Evolutionary conservation across 1,140 invertebrate species (phyloP).

Genomic region (Ooceraea biroi): DNA sequence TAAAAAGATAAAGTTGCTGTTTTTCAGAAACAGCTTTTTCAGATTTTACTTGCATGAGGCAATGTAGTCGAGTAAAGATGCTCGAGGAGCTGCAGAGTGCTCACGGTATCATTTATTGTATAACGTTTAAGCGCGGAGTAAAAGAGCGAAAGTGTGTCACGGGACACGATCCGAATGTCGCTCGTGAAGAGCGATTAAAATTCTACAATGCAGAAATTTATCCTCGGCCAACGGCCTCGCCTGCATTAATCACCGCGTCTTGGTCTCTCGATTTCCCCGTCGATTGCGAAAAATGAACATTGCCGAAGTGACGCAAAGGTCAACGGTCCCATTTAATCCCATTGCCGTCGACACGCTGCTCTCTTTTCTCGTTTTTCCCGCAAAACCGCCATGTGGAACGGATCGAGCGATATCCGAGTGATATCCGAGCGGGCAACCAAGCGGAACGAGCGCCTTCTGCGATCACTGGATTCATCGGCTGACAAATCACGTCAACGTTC

Average conservation of each 20-base stretch:
- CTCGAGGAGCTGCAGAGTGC: neutral
- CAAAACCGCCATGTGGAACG: conserved; percentile 4
- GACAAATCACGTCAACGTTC: conserved; percentile 39
- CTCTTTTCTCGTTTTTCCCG: neutral
- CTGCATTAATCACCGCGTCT: conserved; percentile 25
- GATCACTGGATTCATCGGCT: conserved; percentile 45
- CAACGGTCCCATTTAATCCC: conserved; percentile 18
- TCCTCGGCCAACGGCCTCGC: conserved; percentile 33
- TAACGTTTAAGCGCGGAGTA: neutral
- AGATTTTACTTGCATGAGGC: conserved; percentile 15
- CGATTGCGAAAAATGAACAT: conserved; percentile 16
- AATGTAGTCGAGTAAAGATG: neutral
- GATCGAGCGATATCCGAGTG: conserved; percentile 6
- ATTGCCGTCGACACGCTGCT: neutral
- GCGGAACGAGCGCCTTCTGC: conserved; percentile 42
- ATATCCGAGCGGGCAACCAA: conserved; percentile 23
- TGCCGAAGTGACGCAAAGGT: conserved; percentile 11
- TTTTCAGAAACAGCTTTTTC: neutral
- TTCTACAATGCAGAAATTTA: neutral
- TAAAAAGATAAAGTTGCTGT: conserved; percentile 13
- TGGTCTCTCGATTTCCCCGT: conserved; percentile 26
- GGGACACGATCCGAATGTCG: neutral
- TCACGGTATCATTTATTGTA: conserved; percentile 17
- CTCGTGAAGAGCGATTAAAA: neutral
- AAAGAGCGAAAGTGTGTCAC: neutral